Evolutionary conservation across 2,888 invertebrate genomes (phyloP), one percentile per base, ranked within the genome.

Genomic region (Torymus tubicola): DNA sequence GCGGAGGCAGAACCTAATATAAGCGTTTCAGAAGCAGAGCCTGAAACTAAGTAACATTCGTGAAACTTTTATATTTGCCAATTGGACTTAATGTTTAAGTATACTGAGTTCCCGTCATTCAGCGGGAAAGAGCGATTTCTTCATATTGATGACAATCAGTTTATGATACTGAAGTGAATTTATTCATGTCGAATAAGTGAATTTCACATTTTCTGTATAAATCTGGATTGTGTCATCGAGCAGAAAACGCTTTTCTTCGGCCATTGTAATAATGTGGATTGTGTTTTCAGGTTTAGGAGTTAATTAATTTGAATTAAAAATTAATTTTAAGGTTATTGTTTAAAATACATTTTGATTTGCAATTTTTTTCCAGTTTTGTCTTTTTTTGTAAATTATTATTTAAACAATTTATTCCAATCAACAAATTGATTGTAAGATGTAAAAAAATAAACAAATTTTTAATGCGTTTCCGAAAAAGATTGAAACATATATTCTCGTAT

Each of bases 281-380:
- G 61, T 71, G 78, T 31, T 75, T 58, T 78, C 65, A 71, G 50
- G 58, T 63, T 55, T 75, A 64, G 67, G 68, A 55, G 64, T 75
- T 78, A 61, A 52, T 75, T 75, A 71, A 81, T 81, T 73, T 74
- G 78, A 78, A 70, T 73, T 74, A 50, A 77, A 72, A 69, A 73
- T 81, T 69, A 71, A 64, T 14, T 63, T 75, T 13, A 61, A 18
- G 14, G 55, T 60, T 65, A 14, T 65, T 57, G 42, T 64, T 18
- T 24, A 71, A 21, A 60, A 69, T 60, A 61, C 58, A 68, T 64
- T 61, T 80, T 71, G 80, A 67, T 80, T 80, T 76, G 65, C 70
- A 75, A 76, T 80, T 75, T 13, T 31, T 70, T 64, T 78, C 24
- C 64, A 18, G 53, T 24, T 58, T 31, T 14, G 5, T 53, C 14